Evolutionary conservation across 2,888 invertebrate genomes (phyloP).

Genomic region (Leptinotarsa peninsularis): DNA sequence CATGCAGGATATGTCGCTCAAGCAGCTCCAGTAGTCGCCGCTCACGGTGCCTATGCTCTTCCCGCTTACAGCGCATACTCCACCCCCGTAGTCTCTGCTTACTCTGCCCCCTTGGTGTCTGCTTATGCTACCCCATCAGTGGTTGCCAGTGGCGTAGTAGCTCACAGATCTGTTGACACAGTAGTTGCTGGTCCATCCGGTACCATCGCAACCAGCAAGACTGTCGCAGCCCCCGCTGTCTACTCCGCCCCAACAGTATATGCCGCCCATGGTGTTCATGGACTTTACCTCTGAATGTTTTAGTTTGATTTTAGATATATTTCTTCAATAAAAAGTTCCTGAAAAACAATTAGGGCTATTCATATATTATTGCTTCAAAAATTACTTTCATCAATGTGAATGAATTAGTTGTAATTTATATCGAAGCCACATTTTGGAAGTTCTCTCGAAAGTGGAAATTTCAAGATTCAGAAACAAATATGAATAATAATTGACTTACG

Average conservation of each 20-base stretch:
- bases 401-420: no score
- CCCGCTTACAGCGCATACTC: conserved; percentile 39
- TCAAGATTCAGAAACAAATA: no score
- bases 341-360: not conserved
- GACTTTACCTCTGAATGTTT: conserved; percentile 25
- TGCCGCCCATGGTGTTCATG: conserved; percentile 37
- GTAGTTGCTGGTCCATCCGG: conserved; percentile 55
- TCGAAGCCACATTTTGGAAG: no score
- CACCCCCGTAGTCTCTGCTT: conserved; percentile 24
- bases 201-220: conserved; percentile 49
- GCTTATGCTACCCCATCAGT: conserved; percentile 39
- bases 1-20: no score
- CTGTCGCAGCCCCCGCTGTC: conserved; percentile 36
- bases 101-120: conserved; percentile 32
- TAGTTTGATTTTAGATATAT: conserved; percentile 9
- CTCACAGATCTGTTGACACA: conserved; percentile 43
- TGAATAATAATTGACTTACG: no score
- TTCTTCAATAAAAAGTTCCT: conserved; percentile 18
- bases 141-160: conserved; percentile 29
- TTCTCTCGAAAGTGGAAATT: no score
- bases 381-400: no score
- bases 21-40: conserved; percentile 43
- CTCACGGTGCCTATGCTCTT: conserved; percentile 34
- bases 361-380: no score
- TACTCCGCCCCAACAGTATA: conserved; percentile 37